Conservation (phyloP, 2,797 vertebrate genomes). For the Pseudochirops corinnae region DNA sequence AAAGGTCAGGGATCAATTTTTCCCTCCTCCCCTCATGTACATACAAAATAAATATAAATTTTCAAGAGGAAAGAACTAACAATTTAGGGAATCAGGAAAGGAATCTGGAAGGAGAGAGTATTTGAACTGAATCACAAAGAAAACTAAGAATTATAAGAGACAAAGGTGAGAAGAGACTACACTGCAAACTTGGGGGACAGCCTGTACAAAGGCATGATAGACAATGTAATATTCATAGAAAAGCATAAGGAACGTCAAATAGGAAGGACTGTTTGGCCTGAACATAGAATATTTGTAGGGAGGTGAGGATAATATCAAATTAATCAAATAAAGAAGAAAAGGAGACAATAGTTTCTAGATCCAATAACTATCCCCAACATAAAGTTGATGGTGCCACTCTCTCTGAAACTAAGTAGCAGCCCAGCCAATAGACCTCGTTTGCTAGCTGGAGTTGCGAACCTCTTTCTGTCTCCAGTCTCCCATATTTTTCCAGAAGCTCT, state of each 20-base stretch:
- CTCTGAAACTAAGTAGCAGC: not conserved
- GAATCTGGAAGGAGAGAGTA: not conserved
- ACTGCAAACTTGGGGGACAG: not conserved
- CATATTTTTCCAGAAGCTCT: slow-evolving; percentile 26
- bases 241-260: not conserved
- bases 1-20: not conserved
- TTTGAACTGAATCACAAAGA: not conserved
- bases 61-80: not conserved
- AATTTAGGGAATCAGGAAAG: not conserved
- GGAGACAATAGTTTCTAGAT: not conserved
- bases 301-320: not conserved
- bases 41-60: not conserved
- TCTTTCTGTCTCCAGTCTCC: not conserved
- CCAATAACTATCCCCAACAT: not conserved
- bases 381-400: not conserved
- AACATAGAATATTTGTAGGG: not conserved
- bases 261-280: not conserved
- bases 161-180: not conserved
- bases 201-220: not conserved
- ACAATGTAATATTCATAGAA: not conserved
- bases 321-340: not conserved
- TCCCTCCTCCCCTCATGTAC: not conserved
- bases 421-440: not conserved
- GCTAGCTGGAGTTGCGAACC: not conserved
- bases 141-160: not conserved